A percentile compares a stretch with the other conserved stretches of the same genome.
Conservation (phyloP, 2,888 invertebrate genomes). For the Drosophila limbata region DNA sequence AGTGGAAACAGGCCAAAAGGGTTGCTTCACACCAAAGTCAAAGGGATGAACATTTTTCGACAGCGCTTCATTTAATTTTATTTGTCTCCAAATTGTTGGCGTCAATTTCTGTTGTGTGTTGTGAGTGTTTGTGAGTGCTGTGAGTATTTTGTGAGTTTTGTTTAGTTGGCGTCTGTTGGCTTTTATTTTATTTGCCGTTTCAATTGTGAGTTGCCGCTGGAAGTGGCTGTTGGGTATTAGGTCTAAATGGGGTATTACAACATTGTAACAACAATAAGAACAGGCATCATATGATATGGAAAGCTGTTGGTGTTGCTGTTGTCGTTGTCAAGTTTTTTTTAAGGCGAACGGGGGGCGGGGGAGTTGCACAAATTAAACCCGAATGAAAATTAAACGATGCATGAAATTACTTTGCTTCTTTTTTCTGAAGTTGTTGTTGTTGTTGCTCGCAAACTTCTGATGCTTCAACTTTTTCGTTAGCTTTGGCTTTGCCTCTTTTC, state of each 20-base stretch:
- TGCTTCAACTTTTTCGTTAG: constrained; percentile 59
- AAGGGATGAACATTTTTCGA: constrained; percentile 42
- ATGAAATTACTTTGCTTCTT: constrained; percentile 82
- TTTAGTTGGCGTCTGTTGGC: constrained; percentile 46
- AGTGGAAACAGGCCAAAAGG: constrained; percentile 38
- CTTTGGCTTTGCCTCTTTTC: constrained; percentile 43
- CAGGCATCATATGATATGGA: constrained; percentile 63
- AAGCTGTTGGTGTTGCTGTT: constrained; percentile 9
- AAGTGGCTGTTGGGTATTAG: constrained; percentile 79
- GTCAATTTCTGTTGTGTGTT: constrained; percentile 58
- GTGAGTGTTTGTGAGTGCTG: constrained; percentile 39
- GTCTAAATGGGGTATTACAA: constrained; percentile 79
- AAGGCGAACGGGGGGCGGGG: constrained; percentile 29
- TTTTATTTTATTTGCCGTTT: constrained; percentile 74
- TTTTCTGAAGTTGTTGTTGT: constrained; percentile 33
- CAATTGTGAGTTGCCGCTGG: constrained; percentile 70
- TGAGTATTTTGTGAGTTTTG: constrained; percentile 30
- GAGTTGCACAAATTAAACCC: constrained; percentile 82
- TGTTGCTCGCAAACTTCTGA: constrained; percentile 44
- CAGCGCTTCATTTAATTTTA: constrained; percentile 82
- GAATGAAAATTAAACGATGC: constrained; percentile 84
- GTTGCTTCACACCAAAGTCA: constrained; percentile 17
- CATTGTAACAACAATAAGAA: constrained; percentile 49
- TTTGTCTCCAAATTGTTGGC: constrained; percentile 68
- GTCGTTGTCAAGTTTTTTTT: constrained; percentile 36